Conservation (phyloP, 2,888 invertebrate species). For the Calameuta idolon region DNA sequence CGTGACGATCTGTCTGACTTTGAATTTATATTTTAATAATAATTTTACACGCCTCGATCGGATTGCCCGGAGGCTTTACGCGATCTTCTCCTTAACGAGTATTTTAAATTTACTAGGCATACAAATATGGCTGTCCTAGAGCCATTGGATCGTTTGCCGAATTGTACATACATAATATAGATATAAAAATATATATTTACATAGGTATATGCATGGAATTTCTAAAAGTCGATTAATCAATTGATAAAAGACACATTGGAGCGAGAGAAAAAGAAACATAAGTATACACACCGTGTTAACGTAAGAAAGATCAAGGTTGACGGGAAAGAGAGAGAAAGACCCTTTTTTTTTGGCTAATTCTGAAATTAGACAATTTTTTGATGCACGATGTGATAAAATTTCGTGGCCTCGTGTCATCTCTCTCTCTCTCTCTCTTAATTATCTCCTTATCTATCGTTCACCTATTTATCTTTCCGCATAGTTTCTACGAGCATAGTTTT, state of each 20-base stretch:
- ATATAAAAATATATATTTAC: neutral
- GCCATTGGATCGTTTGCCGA: neutral
- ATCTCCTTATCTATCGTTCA: neutral
- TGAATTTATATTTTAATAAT: constrained; percentile 49
- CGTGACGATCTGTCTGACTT: constrained; percentile 31
- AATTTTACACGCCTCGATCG: constrained; percentile 31
- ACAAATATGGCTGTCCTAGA: neutral
- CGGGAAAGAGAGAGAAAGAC: neutral
- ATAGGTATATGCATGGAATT: neutral
- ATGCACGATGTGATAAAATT: neutral
- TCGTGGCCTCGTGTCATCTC: neutral
- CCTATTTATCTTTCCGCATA: neutral
- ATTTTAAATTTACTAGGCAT: constrained; percentile 1
- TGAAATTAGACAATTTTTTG: neutral
- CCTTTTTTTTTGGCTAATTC: neutral
- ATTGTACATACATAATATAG: neutral
- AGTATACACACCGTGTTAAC: neutral
- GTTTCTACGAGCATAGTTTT: neutral
- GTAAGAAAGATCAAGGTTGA: neutral
- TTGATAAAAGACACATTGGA: constrained; percentile 12
- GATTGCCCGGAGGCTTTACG: neutral
- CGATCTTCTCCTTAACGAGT: neutral
- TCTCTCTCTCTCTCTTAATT: neutral
- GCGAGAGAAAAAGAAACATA: neutral
- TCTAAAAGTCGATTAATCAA: neutral